Evolutionary conservation across 2,888 invertebrate genomes (phyloP).

Genomic region (Drosophila ezoana): DNA sequence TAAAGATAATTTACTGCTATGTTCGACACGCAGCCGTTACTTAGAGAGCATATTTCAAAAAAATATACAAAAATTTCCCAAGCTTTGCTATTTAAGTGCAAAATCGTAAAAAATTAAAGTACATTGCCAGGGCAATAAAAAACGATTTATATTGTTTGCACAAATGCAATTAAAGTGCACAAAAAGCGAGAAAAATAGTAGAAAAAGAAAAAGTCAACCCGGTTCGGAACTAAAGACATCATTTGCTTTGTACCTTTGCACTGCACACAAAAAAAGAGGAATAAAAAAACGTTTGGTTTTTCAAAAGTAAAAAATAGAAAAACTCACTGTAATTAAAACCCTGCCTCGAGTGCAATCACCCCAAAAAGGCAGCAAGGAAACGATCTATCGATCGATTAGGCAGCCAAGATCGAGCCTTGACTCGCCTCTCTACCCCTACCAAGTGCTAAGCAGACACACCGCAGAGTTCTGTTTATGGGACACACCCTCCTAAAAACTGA

Average conservation of each 20-base stretch:
- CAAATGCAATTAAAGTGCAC: conserved; percentile 71
- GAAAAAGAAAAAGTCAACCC: conserved; percentile 52
- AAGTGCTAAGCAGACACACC: conserved; percentile 62
- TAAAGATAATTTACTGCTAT: conserved; percentile 26
- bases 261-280: conserved; percentile 55
- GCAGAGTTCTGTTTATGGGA: conserved; percentile 71
- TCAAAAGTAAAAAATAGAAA: conserved; percentile 43
- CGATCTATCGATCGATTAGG: conserved; percentile 74
- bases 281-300: conserved; percentile 58
- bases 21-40: conserved; percentile 26
- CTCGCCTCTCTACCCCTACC: conserved; percentile 27
- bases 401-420: conserved; percentile 52
- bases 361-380: conserved; percentile 53
- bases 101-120: conserved; percentile 83
- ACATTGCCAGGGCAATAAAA: conserved; percentile 68
- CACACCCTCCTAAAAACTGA: conserved; percentile 65
- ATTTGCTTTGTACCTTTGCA: conserved; percentile 72
- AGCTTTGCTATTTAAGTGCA: conserved; percentile 72
- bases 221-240: conserved; percentile 69
- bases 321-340: conserved; percentile 59
- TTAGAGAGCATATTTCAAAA: conserved; percentile 1
- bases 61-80: conserved; percentile 29
- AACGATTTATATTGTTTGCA: conserved; percentile 76
- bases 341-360: conserved; percentile 71
- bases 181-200: conserved; percentile 44